Evolutionary conservation across 2,797 vertebrate species (phyloP), one percentile per base, ranked within the genome.

Genomic region (Halcyon smyrnensis): DNA sequence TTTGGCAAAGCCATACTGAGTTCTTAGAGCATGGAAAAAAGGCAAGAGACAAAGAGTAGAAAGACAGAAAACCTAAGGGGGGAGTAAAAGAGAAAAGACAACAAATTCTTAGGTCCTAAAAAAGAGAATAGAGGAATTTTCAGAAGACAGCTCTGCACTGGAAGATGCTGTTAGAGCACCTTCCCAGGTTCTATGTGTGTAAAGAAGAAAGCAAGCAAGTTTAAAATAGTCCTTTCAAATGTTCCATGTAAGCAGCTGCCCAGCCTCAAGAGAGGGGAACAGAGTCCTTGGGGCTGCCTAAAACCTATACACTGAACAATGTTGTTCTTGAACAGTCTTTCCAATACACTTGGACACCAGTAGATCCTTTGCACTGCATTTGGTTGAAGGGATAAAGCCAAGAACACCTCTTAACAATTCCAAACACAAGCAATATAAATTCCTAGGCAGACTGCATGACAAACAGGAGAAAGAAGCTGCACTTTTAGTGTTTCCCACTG

Each of bases 321-420:
- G 41, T 6, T 7, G 0, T 7, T 78, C 43, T 76, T 36, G 24
- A 78, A 73, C 4, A 1, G 21, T 45, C 56, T 74, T 89, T 80
- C 51, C 0, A 0, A 70, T 30, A 69, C 1, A 11, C 17, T 43
- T 28, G 10, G 20, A 46, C 37, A 84, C 37, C 0, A 0, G 63
- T 11, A 67, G 50, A 86, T 62, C 50, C 46, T 41, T 86, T 27
- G 27, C 27, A 51, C 1, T 2, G 7, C 2, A 2, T 71, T 90
- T 91, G 59, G 10, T 36, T 76, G 34, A 74, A 48, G 17, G 15
- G 34, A 54, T 39, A 74, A 84, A 81, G 73, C 18, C 39, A 84
- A 75, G n/a, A 73, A 16, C 0, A 1, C 12, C 9, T 70, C 54
- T 59, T 73, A 56, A 36, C 9, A 81, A 13, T 71, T 57, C 30